Evolutionary conservation across 2,797 vertebrate genomes (phyloP).

Genomic region (Acipenser ruthenus): DNA sequence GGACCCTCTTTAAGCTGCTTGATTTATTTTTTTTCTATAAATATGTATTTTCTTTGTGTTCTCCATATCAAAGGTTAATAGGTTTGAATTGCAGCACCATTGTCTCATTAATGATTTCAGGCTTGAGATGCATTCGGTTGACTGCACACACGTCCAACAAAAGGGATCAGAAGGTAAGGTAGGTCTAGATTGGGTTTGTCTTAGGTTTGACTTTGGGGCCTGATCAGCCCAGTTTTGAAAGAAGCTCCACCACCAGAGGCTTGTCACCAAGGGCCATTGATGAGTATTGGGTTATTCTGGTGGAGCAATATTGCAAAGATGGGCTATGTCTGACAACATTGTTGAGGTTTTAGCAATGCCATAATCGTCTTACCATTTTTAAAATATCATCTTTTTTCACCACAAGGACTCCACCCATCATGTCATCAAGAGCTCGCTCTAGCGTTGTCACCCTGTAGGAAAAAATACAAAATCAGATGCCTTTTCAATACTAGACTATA

Average conservation of each 20-base stretch:
- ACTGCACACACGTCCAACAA: too few species aligned
- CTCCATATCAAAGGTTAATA: too few species aligned
- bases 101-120: too few species aligned
- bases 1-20: constrained; percentile 51
- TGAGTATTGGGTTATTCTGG: too few species aligned
- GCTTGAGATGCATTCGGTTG: too few species aligned
- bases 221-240: too few species aligned
- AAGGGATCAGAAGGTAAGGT: too few species aligned
- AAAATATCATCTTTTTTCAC: constrained; percentile 78
- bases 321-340: constrained; percentile 14
- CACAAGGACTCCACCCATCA: constrained; percentile 88
- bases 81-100: too few species aligned
- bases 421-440: constrained; percentile 72
- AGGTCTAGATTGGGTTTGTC: constrained; percentile 14
- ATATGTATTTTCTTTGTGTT: background rate
- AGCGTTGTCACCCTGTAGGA: constrained; percentile 48
- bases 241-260: too few species aligned
- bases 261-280: too few species aligned
- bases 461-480: background rate
- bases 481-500: too few species aligned
- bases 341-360: background rate
- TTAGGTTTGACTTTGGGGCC: constrained; percentile 38
- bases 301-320: accelerated
- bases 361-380: constrained; percentile 73
- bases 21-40: background rate